These are phyloP conservation scores for Drosophila tanythrix DNA, from an alignment of 2,888 invertebrate genomes.

Conservation along the genomic window DNA sequence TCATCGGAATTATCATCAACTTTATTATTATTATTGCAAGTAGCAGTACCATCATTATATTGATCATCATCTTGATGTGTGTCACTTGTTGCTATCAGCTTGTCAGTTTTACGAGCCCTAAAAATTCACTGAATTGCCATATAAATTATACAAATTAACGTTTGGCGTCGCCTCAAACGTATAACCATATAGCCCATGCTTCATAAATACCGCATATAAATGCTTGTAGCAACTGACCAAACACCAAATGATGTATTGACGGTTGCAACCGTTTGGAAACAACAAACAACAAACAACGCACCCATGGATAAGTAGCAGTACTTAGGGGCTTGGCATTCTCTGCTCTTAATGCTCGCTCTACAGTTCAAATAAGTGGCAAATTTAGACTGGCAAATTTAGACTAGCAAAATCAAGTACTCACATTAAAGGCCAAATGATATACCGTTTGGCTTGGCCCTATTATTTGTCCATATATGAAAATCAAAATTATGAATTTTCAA, in stretches of 20 bases:
- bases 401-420: not conserved
- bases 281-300: not conserved
- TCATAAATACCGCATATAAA: constrained; percentile 43
- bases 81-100: constrained; percentile 64
- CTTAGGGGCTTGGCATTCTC: constrained; percentile 1
- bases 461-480: not conserved
- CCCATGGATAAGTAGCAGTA: not conserved
- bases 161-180: constrained; percentile 22
- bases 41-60: constrained; percentile 1
- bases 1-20: constrained; percentile 51
- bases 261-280: constrained; percentile 4
- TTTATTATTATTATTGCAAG: constrained; percentile 16
- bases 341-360: constrained; percentile 15
- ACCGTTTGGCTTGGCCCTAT: not conserved
- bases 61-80: constrained; percentile 8
- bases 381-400: constrained; percentile 21
- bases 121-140: constrained; percentile 67
- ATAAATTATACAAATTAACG: constrained; percentile 70
- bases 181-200: constrained; percentile 7
- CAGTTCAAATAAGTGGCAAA: constrained; percentile 20
- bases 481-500: not conserved
- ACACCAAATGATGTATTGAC: constrained; percentile 31
- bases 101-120: constrained; percentile 48
- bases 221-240: constrained; percentile 19
- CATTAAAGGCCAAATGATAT: constrained; percentile 10